A percentile compares a stretch with the other conserved stretches of the same genome.
phyloP scores from a whole-genome alignment of 2,888 invertebrate species.

The Icerya purchasi region DNA sequence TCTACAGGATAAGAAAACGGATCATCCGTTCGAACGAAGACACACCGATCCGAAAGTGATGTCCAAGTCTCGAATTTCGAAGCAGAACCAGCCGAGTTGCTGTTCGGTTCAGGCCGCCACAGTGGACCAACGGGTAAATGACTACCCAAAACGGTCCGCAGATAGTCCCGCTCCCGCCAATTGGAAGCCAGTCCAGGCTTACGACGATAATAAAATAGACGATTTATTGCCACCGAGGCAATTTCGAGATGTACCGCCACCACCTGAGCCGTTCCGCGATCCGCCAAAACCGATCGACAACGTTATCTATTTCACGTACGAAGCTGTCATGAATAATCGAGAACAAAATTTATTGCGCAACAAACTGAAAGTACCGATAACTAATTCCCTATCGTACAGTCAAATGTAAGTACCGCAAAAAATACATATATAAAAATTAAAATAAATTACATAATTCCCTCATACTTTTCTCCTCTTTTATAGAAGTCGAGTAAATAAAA shows the following conservation, averaged over 20 bases:
- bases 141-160: background rate
- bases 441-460: too few species aligned
- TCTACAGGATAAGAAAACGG: background rate
- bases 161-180: background rate
- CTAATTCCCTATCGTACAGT: background rate
- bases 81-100: background rate
- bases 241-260: conserved; percentile 54
- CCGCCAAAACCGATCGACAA: conserved; percentile 35
- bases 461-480: too few species aligned
- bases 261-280: conserved; percentile 36
- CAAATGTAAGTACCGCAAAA: too few species aligned
- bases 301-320: conserved; percentile 59
- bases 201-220: conserved; percentile 39
- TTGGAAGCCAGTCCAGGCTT: conserved; percentile 15
- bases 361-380: background rate
- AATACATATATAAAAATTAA: too few species aligned
- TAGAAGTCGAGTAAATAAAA: too few species aligned
- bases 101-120: background rate
- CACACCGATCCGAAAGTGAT: background rate
- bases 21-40: background rate
- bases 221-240: conserved; percentile 59
- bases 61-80: background rate
- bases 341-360: background rate
- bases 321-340: conserved; percentile 22
- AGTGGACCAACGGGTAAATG: too few species aligned